Evolutionary conservation across 2,888 invertebrate species (phyloP), one percentile per base, ranked within the genome.

Genomic region (Sinopyrophorus schimmeli): DNA sequence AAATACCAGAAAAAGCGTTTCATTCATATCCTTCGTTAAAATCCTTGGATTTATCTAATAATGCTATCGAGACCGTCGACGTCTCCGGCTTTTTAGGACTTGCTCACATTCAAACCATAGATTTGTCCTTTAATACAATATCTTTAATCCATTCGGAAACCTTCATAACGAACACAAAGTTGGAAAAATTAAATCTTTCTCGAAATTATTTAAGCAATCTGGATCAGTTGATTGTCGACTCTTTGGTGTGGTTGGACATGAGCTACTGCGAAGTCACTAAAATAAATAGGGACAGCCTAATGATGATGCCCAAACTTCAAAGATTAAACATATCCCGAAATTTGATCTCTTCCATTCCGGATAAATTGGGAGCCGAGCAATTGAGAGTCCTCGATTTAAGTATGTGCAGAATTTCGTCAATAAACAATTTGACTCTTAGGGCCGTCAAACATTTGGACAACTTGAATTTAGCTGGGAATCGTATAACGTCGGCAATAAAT

Each of bases 91-190:
- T 89, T 66, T 72, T 72, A 31, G 79, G 78, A 6, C 64, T 88
- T 2, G 71, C 70, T 52, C 73, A 77, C 53, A 66, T 89, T 3
- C 79, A 80, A 58, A 69, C 74, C 50, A 71, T 89, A 35, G 86
- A 89, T 69, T 69, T 89, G 53, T 87, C 89, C 0, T 80, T 78
- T 69, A 89, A 89, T 68, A 81, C 81, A 67, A 77, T 89, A 41
- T 77, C 78, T 0, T 64, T 68, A 3, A 65, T 89, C 54, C 80
- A 82, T 42, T 76, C 80, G 53, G 76, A 80, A 30, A 74, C 80
- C 2, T 80, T 89, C 57, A 68, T 75, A 20, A 76, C 80, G 55
- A 86, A 83, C 68, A 76, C 79, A 9, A 76, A 79, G 1, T 67
- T 89, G 16, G 76, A 76, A 3, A 73, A 76, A 34, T 67, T 89